Evolutionary conservation across 1,140 invertebrate genomes (phyloP).

Genomic region (Drosophila fuyamai): DNA sequence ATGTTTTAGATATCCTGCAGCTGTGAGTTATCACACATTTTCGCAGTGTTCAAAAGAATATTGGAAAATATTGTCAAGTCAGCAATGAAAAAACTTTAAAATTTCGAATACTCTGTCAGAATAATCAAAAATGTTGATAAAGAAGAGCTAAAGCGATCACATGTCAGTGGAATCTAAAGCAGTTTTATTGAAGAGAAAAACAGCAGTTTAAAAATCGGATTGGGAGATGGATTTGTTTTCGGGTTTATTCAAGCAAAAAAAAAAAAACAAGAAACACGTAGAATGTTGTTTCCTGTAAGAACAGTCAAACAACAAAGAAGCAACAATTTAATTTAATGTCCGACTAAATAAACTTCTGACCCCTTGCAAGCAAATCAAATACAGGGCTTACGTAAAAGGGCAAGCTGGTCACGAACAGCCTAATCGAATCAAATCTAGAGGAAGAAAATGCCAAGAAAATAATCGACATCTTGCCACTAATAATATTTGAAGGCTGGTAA

Average conservation of each 20-base stretch:
- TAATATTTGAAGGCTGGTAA: conserved; percentile 24
- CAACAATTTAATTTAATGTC: conserved; percentile 24
- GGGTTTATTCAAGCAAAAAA: not conserved
- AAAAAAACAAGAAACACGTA: not conserved
- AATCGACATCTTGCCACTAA: conserved; percentile 29
- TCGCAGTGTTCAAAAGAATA: conserved; percentile 6
- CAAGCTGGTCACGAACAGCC: conserved; percentile 29
- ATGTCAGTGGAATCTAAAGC: conserved; percentile 5
- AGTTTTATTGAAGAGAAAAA: not conserved
- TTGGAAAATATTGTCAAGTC: conserved; percentile 14
- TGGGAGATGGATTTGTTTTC: not conserved
- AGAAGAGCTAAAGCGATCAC: conserved; percentile 4
- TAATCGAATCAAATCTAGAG: conserved; percentile 43
- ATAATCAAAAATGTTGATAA: conserved; percentile 32
- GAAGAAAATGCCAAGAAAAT: conserved; percentile 24
- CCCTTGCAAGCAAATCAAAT: conserved; percentile 27
- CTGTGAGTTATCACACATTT: not conserved
- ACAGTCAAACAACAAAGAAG: conserved; percentile 1
- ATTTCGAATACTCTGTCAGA: conserved; percentile 21
- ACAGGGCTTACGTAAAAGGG: not conserved
- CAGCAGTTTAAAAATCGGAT: not conserved
- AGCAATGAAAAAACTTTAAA: not conserved
- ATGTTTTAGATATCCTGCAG: too few species aligned
- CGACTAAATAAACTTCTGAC: conserved; percentile 16
- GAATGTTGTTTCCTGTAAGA: not conserved